Percentiles rank a stretch among this genome's conserved stretches.
Evolutionary conservation across 1,140 invertebrate genomes (phyloP).

Genomic region (Psilanteris sp.): DNA sequence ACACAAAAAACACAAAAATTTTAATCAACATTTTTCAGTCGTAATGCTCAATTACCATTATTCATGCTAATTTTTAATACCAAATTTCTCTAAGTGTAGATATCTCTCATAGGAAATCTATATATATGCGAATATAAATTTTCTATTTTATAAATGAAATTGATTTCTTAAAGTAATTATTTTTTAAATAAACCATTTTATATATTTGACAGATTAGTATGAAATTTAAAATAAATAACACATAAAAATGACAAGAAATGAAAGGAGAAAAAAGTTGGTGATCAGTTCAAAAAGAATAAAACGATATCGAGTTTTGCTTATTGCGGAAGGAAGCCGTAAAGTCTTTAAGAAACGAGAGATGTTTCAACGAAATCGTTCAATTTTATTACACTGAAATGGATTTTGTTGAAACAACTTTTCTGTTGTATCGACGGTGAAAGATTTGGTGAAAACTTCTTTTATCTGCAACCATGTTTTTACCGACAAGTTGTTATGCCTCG

Average conservation of each 20-base stretch:
- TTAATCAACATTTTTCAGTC: no score
- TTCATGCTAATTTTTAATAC: no score
- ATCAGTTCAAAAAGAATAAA: neutral
- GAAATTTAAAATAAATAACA: neutral
- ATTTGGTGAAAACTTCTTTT: constrained; percentile 20
- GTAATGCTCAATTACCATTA: no score
- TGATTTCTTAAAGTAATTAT: no score
- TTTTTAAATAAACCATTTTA: no score
- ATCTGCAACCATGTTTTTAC: constrained; percentile 7
- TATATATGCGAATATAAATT: no score
- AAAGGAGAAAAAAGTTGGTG: neutral
- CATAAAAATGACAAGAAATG: neutral
- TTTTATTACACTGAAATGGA: constrained; percentile 27
- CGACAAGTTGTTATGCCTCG: neutral
- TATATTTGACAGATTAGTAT: constrained; percentile 19
- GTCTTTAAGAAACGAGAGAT: constrained; percentile 17
- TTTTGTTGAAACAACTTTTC: constrained; percentile 30
- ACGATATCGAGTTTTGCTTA: constrained; percentile 27
- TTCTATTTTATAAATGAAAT: no score
- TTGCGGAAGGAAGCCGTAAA: constrained; percentile 14
- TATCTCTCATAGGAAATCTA: no score
- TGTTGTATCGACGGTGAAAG: neutral
- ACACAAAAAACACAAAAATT: no score
- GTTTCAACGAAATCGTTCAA: constrained; percentile 15
- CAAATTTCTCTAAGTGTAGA: no score